Evolutionary conservation across 2,113 vertebrate species (phyloP).

Genomic region (Mohoua ochrocephala): DNA sequence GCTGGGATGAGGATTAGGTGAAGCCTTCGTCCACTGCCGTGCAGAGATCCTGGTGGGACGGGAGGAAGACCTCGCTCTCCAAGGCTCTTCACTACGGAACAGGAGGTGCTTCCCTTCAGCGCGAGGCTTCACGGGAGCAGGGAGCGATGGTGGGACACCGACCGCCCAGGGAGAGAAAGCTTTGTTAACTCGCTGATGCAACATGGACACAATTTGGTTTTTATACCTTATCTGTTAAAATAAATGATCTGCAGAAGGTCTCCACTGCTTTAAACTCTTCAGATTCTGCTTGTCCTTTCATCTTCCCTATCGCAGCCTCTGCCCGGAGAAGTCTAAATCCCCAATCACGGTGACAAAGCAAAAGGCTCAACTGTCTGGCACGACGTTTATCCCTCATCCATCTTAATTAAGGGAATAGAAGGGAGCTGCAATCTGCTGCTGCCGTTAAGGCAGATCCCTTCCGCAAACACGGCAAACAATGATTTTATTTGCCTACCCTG

Average conservation of each 20-base stretch:
- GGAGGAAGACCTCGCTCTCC: not conserved
- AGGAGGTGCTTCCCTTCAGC: not conserved
- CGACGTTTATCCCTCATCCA: not conserved
- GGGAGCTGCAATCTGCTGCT: not conserved
- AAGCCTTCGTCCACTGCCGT: not conserved
- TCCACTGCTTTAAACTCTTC: not conserved
- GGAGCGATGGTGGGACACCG: rapidly evolving
- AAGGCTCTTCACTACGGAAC: not conserved
- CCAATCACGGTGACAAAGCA: not conserved
- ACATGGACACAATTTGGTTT: rapidly evolving
- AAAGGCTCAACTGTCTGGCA: not conserved
- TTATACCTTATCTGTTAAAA: not conserved
- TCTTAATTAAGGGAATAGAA: not conserved
- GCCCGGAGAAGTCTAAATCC: not conserved
- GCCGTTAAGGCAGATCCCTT: not conserved
- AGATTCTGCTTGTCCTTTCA: not conserved
- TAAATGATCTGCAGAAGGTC: not conserved
- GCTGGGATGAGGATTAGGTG: not conserved
- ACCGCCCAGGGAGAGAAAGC: not conserved
- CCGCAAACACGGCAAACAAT: not conserved
- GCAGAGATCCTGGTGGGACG: not conserved
- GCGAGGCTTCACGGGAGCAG: rapidly evolving
- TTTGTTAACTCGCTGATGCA: rapidly evolving
- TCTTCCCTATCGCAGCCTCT: not conserved
- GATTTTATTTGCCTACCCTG: not conserved